Base-by-base conservation (phyloP, 2,888 invertebrate genomes). In the Nemurella pictetii region DNA sequence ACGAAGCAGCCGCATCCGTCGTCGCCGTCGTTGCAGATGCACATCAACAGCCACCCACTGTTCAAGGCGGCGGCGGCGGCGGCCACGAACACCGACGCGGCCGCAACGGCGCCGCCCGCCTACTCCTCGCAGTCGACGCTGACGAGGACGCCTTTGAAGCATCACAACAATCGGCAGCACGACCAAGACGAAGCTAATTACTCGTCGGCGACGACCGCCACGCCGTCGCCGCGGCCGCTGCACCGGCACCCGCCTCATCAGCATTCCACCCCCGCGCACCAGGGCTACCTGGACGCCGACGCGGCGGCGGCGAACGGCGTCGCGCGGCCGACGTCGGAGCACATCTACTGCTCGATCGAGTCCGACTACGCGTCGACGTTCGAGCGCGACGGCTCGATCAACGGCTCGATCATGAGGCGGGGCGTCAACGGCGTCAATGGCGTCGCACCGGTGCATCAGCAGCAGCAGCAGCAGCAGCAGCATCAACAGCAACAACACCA, bases 271-370 rank as follows among this genome's bases (percentile, higher is more conserved):
- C 89, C 87, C 91, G 55, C 20, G 55, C 92, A 87, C 91, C 91
- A 84, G 87, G 91, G 91, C 26, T 91, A 82, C 72, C 27, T 82
- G 72, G 82, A 28, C 7, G 27, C 26, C 91, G 27, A 90, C 90
- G 73, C 91, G 90, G 84, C 91, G 85, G 90, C 91, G 88, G 86
- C 92, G 91, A 89, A 91, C 91, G 93, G 94, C 87, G 90, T 91
- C 2, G 86, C 78, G 84, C 84, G 96, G 88, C 96, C 96, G 83
- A 94, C 96, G 87, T 96, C 96, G 88, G 96, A 97, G 91, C 96
- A 96, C 90, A 97, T 97, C 89, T 97, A 97, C 90, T 96, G 96
- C 85, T 96, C 96, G 89, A 97, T 97, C 90, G 96, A 97, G 90
- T 96, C 96, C 86, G 89, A 89, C 36, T 96, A 96, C 90, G 96